phyloP scores from a whole-genome alignment of 2,888 invertebrate genomes.

The Heliconius ismenius region DNA sequence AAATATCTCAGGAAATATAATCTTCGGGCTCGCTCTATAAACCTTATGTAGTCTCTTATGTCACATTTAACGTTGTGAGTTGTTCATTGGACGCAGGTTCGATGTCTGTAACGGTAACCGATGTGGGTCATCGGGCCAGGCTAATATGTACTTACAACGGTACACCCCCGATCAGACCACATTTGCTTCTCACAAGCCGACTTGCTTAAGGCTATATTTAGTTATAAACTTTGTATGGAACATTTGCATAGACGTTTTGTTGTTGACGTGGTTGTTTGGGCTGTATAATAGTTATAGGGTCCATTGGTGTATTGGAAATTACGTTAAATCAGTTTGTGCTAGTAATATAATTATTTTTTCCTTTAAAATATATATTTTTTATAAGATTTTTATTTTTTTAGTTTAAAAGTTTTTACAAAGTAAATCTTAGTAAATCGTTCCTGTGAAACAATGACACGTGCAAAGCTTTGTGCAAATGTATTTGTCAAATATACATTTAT shows the following conservation, averaged over 20 bases:
- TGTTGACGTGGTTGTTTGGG: not conserved
- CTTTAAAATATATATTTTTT: no score
- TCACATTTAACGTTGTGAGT: slow-evolving; percentile 37
- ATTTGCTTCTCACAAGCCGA: slow-evolving; percentile 33
- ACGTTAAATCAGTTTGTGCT: not conserved
- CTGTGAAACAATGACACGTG: no score
- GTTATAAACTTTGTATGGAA: slow-evolving; percentile 3
- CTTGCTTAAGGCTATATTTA: slow-evolving; percentile 9
- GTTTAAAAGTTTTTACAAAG: no score
- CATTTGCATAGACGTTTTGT: not conserved
- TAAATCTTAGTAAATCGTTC: no score
- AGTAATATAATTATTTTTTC: no score
- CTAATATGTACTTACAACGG: slow-evolving; percentile 74
- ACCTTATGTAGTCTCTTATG: slow-evolving; percentile 23
- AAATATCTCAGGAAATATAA: slow-evolving; percentile 15
- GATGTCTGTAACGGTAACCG: slow-evolving; percentile 70
- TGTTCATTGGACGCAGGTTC: slow-evolving; percentile 58
- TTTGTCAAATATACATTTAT: no score
- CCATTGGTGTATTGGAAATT: not conserved
- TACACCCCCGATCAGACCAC: slow-evolving; percentile 61
- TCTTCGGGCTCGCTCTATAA: slow-evolving; percentile 19
- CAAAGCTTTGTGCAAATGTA: no score
- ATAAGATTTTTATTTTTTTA: no score
- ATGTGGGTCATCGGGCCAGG: slow-evolving; percentile 78
- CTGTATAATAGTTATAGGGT: not conserved